Conservation (phyloP, 2,797 vertebrate species). For the Zonotrichia albicollis region DNA sequence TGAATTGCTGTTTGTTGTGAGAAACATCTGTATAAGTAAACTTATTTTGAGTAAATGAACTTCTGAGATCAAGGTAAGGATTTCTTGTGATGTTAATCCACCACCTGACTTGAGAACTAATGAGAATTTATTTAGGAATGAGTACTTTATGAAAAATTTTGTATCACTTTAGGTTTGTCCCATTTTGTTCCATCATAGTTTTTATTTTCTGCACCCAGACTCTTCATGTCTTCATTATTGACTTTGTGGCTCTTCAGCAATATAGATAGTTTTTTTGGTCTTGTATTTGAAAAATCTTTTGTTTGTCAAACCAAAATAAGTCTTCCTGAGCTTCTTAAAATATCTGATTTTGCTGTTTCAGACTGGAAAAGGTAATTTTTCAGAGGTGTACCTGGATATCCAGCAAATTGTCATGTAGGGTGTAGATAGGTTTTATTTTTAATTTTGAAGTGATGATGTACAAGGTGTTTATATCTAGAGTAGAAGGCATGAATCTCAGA, state of each 20-base stretch:
- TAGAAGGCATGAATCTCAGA: not conserved
- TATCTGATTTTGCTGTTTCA: not conserved
- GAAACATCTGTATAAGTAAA: not conserved
- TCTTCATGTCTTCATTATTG: not conserved
- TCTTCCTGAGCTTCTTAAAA: not conserved
- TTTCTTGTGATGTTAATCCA: not conserved
- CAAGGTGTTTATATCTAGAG: not conserved
- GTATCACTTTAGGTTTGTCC: not conserved
- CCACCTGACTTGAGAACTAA: not conserved
- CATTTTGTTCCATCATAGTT: not conserved
- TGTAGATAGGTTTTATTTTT: not conserved
- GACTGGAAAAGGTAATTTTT: not conserved
- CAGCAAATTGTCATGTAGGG: not conserved
- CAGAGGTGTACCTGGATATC: not conserved
- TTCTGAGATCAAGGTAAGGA: not conserved
- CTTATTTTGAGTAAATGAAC: not conserved
- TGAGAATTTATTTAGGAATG: not conserved
- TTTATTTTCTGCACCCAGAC: not conserved
- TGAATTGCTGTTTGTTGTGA: not conserved
- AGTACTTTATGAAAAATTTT: not conserved
- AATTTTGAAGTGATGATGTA: not conserved
- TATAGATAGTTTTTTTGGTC: not conserved
- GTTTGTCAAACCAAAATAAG: not conserved
- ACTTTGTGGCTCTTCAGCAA: not conserved
- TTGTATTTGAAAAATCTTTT: not conserved